Conservation (phyloP, 2,113 vertebrate genomes). For the Mus spicilegus region DNA sequence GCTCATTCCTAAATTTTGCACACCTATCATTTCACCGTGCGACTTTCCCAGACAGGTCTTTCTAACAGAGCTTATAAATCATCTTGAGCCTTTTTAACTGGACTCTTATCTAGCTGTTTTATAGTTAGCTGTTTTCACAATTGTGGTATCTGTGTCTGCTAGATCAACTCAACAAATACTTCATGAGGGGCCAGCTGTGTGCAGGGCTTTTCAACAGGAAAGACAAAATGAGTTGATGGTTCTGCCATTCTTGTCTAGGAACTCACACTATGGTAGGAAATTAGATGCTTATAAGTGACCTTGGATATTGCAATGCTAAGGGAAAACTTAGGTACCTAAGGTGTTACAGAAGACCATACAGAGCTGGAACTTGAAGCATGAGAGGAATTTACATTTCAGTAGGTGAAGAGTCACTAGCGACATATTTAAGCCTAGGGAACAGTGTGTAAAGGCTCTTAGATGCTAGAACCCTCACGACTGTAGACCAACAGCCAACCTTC, state of each 20-base stretch:
- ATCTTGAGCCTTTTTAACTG: slow-evolving; percentile 52
- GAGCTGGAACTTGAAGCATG: neutral
- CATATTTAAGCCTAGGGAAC: neutral
- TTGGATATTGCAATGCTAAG: neutral
- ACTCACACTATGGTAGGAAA: neutral
- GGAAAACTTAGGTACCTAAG: neutral
- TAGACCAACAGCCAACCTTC: slow-evolving; percentile 26
- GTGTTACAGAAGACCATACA: neutral
- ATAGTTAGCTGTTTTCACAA: slow-evolving; percentile 21
- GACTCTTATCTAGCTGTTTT: neutral
- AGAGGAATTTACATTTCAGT: neutral
- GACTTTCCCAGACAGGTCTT: neutral
- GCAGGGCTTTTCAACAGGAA: neutral
- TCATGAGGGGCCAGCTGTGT: neutral
- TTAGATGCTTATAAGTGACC: neutral
- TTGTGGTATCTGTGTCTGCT: neutral
- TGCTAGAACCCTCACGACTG: neutral
- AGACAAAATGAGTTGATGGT: slow-evolving; percentile 11
- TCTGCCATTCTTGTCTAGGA: neutral
- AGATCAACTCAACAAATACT: slow-evolving; percentile 20
- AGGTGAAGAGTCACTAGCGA: neutral
- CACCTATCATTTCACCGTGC: neutral
- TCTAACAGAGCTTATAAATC: neutral
- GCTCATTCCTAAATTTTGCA: slow-evolving; percentile 28
- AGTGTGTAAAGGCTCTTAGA: neutral